These are phyloP conservation scores for Spheniscus humboldti DNA, from an alignment of 2,797 vertebrate genomes.

Conservation along the genomic window DNA sequence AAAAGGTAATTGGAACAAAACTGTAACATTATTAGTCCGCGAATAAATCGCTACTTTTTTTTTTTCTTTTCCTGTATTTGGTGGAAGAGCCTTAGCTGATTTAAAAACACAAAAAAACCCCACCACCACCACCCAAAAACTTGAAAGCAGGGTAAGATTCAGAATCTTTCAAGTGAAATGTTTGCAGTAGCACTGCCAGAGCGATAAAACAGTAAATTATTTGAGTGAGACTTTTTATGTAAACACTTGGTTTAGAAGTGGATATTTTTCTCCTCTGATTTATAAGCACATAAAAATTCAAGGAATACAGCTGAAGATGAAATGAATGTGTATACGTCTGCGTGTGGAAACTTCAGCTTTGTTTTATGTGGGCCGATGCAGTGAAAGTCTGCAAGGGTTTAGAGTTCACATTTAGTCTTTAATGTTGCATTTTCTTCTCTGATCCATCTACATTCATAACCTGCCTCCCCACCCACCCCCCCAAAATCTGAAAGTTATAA, in stretches of 20 bases:
- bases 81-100: background rate
- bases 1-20: background rate
- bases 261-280: background rate
- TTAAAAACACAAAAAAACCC: background rate
- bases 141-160: background rate
- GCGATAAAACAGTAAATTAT: background rate
- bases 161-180: background rate
- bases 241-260: background rate
- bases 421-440: background rate
- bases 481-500: background rate
- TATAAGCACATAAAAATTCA: slow-evolving; percentile 4
- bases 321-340: background rate
- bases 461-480: too few relatives aligned
- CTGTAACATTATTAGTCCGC: background rate
- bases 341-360: background rate
- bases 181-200: background rate
- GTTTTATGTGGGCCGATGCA: background rate
- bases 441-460: background rate
- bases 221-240: background rate
- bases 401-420: background rate
- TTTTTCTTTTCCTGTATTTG: background rate
- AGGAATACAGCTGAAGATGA: background rate
- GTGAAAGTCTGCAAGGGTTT: background rate
- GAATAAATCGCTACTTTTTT: background rate
- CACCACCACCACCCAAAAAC: background rate